Percentiles rank a stretch among this genome's conserved stretches.
These are phyloP conservation scores for Pollenia amentaria DNA, from an alignment of 2,888 invertebrate genomes.

Conservation along the genomic window DNA sequence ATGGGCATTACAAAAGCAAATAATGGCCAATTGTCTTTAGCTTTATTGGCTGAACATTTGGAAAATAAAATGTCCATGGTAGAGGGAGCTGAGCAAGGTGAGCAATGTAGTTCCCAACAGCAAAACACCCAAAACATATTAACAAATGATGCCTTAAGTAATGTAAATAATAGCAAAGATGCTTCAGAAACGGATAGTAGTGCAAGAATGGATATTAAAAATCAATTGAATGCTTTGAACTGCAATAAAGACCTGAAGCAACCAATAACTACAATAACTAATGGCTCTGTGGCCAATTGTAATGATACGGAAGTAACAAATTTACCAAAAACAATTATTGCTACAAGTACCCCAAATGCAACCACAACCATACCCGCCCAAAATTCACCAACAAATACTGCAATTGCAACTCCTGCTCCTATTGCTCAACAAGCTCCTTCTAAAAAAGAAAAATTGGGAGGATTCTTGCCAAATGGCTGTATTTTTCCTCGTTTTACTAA, in stretches of 20 bases:
- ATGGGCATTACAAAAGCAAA: constrained; percentile 33
- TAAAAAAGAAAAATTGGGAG: constrained; percentile 84
- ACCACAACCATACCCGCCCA: constrained; percentile 35
- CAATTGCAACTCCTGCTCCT: constrained; percentile 59
- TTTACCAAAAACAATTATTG: constrained; percentile 15
- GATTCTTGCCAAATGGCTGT: constrained; percentile 84
- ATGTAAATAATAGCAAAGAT: constrained; percentile 47
- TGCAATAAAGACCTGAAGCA: constrained; percentile 45
- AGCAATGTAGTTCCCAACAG: constrained; percentile 22
- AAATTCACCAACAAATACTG: constrained; percentile 32
- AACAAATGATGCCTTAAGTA: constrained; percentile 62
- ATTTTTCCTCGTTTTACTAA: constrained; percentile 84
- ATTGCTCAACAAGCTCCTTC: constrained; percentile 71
- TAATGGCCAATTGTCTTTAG: constrained; percentile 71
- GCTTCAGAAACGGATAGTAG: not conserved
- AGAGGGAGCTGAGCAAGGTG: constrained; percentile 22
- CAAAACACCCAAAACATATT: constrained; percentile 44
- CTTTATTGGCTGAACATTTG: constrained; percentile 78
- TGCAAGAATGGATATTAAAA: constrained; percentile 33
- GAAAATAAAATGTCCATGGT: constrained; percentile 78
- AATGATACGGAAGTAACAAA: constrained; percentile 15
- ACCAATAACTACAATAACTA: constrained; percentile 46
- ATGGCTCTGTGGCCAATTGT: constrained; percentile 46
- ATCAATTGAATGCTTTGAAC: constrained; percentile 59
- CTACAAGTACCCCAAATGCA: constrained; percentile 42